Evolutionary conservation across 2,797 vertebrate species (phyloP).

Genomic region (Hozukius guyotensis): DNA sequence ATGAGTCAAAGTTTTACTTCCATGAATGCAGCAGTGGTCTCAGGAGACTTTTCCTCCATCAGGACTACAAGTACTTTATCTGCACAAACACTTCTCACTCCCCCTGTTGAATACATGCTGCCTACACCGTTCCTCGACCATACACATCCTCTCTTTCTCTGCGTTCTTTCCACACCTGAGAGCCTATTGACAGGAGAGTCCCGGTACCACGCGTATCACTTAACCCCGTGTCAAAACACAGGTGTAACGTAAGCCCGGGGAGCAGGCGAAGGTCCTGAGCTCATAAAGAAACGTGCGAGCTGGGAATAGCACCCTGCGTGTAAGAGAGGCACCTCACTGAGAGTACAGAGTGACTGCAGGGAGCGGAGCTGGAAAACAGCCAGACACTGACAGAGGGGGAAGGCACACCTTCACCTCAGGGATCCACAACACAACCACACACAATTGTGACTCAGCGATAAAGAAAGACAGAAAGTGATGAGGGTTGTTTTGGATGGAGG

Average conservation of each 20-base stretch:
- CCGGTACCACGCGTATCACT: slow-evolving; percentile 76
- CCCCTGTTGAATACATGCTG: slow-evolving; percentile 13
- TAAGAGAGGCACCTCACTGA: slow-evolving; percentile 36
- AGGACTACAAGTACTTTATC: neutral
- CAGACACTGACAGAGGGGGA: slow-evolving; percentile 39
- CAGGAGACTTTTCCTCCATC: neutral
- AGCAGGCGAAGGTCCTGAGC: slow-evolving; percentile 52
- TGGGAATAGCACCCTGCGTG: slow-evolving; percentile 64
- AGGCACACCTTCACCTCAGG: slow-evolving; percentile 41
- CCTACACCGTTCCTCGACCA: neutral
- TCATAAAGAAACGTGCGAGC: slow-evolving; percentile 64
- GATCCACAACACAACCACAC: slow-evolving; percentile 24
- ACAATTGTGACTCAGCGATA: slow-evolving; percentile 19
- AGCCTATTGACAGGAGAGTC: slow-evolving; percentile 56
- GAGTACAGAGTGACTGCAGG: slow-evolving; percentile 37
- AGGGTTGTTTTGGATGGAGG: neutral
- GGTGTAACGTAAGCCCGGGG: slow-evolving; percentile 66
- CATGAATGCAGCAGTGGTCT: neutral
- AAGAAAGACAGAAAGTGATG: neutral
- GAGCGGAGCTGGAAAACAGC: slow-evolving; percentile 51
- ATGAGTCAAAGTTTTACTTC: no score
- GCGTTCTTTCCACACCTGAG: slow-evolving; percentile 54
- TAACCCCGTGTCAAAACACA: slow-evolving; percentile 79
- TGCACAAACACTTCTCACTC: slow-evolving; percentile 8
- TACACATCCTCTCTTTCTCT: neutral